Percentiles rank a stretch among this genome's conserved stretches.
These are phyloP conservation scores for Amphipyra tragopoginis DNA, from an alignment of 2,888 invertebrate species.

Conservation along the genomic window DNA sequence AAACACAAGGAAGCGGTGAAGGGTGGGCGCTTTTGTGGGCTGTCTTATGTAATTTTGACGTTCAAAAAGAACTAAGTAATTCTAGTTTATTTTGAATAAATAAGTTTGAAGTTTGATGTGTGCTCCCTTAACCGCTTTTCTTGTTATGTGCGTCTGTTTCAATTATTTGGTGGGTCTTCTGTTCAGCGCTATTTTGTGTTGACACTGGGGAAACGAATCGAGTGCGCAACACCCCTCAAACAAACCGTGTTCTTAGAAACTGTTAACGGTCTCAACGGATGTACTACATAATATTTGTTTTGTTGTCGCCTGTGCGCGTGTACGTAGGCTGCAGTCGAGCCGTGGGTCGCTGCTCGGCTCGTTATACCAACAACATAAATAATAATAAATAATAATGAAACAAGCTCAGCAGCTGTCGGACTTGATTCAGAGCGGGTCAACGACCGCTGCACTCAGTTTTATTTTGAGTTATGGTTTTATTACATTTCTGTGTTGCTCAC, in stretches of 20 bases:
- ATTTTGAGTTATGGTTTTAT: constrained; percentile 15
- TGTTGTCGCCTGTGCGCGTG: background rate
- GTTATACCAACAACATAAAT: constrained; percentile 5
- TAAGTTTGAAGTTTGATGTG: too few relatives aligned
- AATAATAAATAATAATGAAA: constrained; percentile 28
- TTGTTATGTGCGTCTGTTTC: too few relatives aligned
- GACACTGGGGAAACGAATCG: background rate
- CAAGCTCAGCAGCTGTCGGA: constrained; percentile 16
- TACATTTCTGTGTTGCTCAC: constrained; percentile 2
- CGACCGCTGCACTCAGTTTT: constrained; percentile 7
- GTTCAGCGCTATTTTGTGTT: background rate
- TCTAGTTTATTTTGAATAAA: too few relatives aligned
- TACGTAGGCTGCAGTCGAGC: background rate
- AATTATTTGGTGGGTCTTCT: constrained; percentile 2
- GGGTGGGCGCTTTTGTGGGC: too few relatives aligned
- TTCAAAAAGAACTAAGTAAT: too few relatives aligned
- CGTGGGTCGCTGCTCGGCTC: background rate
- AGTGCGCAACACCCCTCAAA: constrained; percentile 8
- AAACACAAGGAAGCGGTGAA: too few relatives aligned
- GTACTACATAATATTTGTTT: constrained; percentile 8
- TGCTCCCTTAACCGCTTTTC: too few relatives aligned
- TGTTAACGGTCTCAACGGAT: constrained; percentile 15
- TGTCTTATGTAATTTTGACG: too few relatives aligned
- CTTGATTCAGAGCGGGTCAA: constrained; percentile 24
- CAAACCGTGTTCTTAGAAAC: constrained; percentile 23